These are phyloP conservation scores for Acanthaster planci DNA, from an alignment of 35 echinoderm and acorn worm species.

Conservation along the genomic window DNA sequence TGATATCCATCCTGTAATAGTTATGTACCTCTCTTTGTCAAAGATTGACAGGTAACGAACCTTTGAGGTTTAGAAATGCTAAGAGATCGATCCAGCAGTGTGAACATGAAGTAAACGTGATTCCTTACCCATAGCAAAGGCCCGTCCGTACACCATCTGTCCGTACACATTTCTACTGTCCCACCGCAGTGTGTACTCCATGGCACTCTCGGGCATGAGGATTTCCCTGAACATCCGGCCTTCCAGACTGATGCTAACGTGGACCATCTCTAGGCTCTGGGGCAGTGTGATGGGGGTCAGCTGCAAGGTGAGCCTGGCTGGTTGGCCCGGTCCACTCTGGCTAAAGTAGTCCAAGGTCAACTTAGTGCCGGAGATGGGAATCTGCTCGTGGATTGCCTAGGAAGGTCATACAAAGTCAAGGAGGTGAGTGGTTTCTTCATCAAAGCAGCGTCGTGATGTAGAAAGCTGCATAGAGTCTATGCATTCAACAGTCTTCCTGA, in stretches of 20 bases:
- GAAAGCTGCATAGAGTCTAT: no score
- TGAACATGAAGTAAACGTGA: no score
- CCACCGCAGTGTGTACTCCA: slow-evolving; percentile 71
- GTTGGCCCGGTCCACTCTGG: slow-evolving; percentile 38
- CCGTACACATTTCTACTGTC: slow-evolving; percentile 82
- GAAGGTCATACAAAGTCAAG: background rate
- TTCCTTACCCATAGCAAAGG: slow-evolving; percentile 78
- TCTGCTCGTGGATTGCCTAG: slow-evolving; percentile 77
- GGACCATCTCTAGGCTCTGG: slow-evolving; percentile 70
- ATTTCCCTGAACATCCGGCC: slow-evolving; percentile 48
- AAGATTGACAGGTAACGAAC: no score
- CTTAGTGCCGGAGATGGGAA: slow-evolving; percentile 62
- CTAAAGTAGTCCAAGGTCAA: slow-evolving; percentile 82
- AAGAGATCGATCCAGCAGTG: no score
- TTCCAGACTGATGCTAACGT: slow-evolving; percentile 59
- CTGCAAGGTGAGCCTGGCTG: slow-evolving; percentile 40
- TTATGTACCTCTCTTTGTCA: no score
- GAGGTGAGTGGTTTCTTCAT: no score
- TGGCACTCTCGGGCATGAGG: slow-evolving; percentile 50
- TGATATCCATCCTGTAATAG: no score
- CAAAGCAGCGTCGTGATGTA: no score
- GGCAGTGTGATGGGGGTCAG: slow-evolving; percentile 37
- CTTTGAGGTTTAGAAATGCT: no score
- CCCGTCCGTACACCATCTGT: slow-evolving; percentile 75
- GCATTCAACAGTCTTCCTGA: no score